These are phyloP conservation scores for Anabas testudineus DNA, from an alignment of 2,797 vertebrate species.

Conservation along the genomic window DNA sequence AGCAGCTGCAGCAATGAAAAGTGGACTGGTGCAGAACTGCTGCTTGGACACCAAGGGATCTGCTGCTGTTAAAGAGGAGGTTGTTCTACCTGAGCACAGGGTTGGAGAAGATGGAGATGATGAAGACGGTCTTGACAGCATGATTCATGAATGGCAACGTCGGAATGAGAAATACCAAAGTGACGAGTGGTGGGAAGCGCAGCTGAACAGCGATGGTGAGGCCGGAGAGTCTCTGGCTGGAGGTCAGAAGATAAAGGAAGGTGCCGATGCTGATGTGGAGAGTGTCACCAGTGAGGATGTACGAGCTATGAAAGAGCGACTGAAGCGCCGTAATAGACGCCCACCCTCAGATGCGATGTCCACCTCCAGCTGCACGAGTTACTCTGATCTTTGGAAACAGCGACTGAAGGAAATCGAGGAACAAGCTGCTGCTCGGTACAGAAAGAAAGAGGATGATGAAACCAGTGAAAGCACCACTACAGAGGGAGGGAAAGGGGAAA, in stretches of 20 bases:
- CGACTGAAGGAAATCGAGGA: slow-evolving; percentile 91
- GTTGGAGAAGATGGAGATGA: slow-evolving; percentile 41
- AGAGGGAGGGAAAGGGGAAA: slow-evolving; percentile 35
- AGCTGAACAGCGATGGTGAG: slow-evolving; percentile 80
- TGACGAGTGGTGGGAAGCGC: slow-evolving; percentile 83
- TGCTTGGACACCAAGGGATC: not conserved
- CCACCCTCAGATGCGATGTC: slow-evolving; percentile 80
- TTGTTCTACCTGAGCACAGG: slow-evolving; percentile 45
- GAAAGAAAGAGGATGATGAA: slow-evolving; percentile 55
- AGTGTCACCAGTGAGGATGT: slow-evolving; percentile 91
- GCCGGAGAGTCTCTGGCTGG: slow-evolving; percentile 57
- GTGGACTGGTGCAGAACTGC: slow-evolving; percentile 20
- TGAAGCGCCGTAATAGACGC: slow-evolving; percentile 74
- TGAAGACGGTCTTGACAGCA: slow-evolving; percentile 80
- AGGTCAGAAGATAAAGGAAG: slow-evolving; percentile 35
- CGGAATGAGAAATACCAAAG: slow-evolving; percentile 91
- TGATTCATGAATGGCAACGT: slow-evolving; percentile 92
- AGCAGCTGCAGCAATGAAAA: slow-evolving; percentile 59
- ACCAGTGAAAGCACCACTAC: slow-evolving; percentile 58
- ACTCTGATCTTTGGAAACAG: slow-evolving; percentile 92
- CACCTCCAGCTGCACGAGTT: slow-evolving; percentile 85
- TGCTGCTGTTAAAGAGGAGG: not conserved
- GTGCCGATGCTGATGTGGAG: slow-evolving; percentile 79
- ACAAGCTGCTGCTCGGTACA: slow-evolving; percentile 85
- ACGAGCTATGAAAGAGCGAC: slow-evolving; percentile 81